Base-by-base conservation (phyloP, 2,113 vertebrate species). In the Taxidea taxus region DNA sequence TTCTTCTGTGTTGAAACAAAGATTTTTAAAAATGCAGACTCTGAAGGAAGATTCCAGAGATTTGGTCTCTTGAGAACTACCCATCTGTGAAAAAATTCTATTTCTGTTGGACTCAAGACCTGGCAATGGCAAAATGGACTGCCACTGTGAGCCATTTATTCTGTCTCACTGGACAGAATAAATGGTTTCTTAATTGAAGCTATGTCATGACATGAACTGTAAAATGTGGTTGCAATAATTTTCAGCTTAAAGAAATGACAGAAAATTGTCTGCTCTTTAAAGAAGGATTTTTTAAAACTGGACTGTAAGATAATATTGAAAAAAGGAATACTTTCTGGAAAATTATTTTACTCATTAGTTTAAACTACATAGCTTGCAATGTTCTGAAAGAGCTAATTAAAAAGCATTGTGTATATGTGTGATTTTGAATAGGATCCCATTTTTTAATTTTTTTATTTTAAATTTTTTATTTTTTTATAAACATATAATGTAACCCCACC, bases 161-260 rank as follows among this genome's bases (percentile, higher is more conserved):
- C 44, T 94, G 94, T 97, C 91, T 94, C 78, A 84, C 81, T 92
- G 96, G 91, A 95, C 90, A 97, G 72, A 96, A 91, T 93, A 96
- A 96, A 96, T 81, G 58, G 54, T 94, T 95, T 90, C 75, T 87
- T 97, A 98, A 98, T 95, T 97, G 91, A 80, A 95, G 88, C 72
- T 95, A 84, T 95, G 93, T 95, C 78, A 90, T 97, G 54, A 85
- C 82, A 93, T 95, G 78, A 62, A 87, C 89, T 87, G 31, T 92
- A 95, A 97, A 97, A 96, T 93, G 56, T 95, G 44, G 82, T 39
- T 85, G 78, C 64, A 89, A 95, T 97, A 54, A 97, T 72, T 97
- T 97, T 87, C 56, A 25, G 85, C 7, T 94, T 95, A 91, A 95
- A 92, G 92, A 97, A 93, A 92, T 85, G 90, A 92, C 49, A 96